Evolutionary conservation across 2,113 vertebrate genomes (phyloP), one percentile per base, ranked within the genome.

Genomic region (Aspidoscelis tigris): DNA sequence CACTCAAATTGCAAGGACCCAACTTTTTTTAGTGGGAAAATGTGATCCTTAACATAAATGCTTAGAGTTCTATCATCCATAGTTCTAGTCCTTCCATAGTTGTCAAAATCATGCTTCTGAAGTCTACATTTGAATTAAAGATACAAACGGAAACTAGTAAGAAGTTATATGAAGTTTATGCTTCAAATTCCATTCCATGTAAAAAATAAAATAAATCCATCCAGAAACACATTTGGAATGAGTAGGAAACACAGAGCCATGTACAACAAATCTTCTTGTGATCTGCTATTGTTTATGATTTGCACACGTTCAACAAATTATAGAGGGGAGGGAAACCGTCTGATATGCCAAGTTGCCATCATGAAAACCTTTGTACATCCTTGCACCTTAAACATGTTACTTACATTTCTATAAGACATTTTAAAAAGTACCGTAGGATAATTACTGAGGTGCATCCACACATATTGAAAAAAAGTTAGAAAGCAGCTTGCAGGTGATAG

Each of bases 351-450:
- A 71, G 14, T 22, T 58, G 26, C 21, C 2, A 21, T 44, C 26
- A 50, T 43, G 53, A n/a, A 44, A 73, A n/a, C 2, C 18, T 26
- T 44, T 73, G 14, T 44, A 74, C 39, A 61, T 14, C 69, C 69
- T 33, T 16, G 68, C n/a, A 58, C 12, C 43, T 58, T 12, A 26
- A 21, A 33, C 8, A 47, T 70, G 68, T 14, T 80, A 24, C 64
- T 14, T 14, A 21, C 1, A 22, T 5, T 81, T 81, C 33, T 20
- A 41, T 11, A 74, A 39, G 26, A 0, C 1, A 6, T 11, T 24
- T 91, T 53, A 82, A 76, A 84, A 83, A 76, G 80, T 72, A 2
- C 5, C 3, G 2, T 88, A 76, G 39, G 33, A 33, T 33, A 33
- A 33, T 84, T 50, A 53, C 47, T 78, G 41, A 47, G 70, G 58